Percentiles rank a stretch among this genome's conserved stretches.
Evolutionary conservation across 2,797 vertebrate species (phyloP).

Genomic region (Mormyrus hasselquistii): DNA sequence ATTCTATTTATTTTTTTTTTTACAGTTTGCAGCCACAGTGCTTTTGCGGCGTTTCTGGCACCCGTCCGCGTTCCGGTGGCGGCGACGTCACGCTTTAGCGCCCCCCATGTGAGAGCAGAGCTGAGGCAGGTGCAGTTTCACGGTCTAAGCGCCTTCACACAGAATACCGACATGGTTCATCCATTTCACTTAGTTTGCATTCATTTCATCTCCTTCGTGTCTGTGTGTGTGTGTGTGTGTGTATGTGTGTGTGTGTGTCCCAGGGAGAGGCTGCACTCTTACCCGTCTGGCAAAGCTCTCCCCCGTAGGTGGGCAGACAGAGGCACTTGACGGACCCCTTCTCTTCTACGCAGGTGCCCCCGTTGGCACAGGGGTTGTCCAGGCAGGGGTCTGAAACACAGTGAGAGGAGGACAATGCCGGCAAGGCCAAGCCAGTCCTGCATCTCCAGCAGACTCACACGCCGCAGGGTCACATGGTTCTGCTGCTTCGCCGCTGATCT

Average conservation of each 20-base stretch:
- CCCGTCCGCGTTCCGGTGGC: neutral
- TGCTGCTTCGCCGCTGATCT: neutral
- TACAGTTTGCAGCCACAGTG: neutral
- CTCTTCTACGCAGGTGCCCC: slow-evolving; percentile 81
- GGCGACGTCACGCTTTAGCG: neutral
- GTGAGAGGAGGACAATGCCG: slow-evolving; percentile 19
- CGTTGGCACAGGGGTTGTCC: slow-evolving; percentile 79
- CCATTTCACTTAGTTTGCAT: neutral
- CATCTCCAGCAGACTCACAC: neutral
- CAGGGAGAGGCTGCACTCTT: neutral
- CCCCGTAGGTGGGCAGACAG: slow-evolving; percentile 81
- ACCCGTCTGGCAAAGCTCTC: slow-evolving; percentile 76
- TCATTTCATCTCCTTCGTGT: neutral
- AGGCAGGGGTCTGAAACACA: slow-evolving; percentile 71
- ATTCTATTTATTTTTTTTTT: neutral
- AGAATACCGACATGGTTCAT: neutral
- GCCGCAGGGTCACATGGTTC: neutral
- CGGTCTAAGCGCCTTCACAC: neutral
- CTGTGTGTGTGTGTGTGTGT: neutral
- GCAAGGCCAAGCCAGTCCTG: neutral
- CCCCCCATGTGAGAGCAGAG: neutral
- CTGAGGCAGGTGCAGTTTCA: neutral
- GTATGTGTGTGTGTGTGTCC: neutral
- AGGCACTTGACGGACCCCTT: slow-evolving; percentile 57
- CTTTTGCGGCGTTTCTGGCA: neutral